phyloP scores from a whole-genome alignment of 2,888 invertebrate genomes.

The Acanthoscelides obtectus region DNA sequence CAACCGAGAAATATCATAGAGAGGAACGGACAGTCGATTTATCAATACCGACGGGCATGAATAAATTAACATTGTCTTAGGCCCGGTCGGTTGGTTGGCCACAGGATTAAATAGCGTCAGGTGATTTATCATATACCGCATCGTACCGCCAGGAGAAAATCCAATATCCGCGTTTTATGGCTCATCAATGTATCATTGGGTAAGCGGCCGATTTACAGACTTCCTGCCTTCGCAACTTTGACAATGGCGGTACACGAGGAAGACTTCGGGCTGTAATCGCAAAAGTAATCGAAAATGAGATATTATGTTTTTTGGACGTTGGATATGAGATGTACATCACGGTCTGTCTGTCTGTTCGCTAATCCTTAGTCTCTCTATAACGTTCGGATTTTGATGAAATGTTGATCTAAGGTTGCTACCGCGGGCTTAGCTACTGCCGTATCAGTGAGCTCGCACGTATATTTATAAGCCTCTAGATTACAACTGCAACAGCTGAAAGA shows the following conservation, averaged over 20 bases:
- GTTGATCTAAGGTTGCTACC: too few species aligned
- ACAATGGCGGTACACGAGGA: not conserved
- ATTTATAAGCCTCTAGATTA: too few species aligned
- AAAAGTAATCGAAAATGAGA: too few species aligned
- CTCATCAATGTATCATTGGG: conserved; percentile 22
- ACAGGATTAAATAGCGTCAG: conserved; percentile 40
- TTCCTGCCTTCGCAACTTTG: conserved; percentile 7
- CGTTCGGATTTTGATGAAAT: too few species aligned
- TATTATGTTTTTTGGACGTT: too few species aligned
- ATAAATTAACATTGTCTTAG: conserved; percentile 44
- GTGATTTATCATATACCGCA: conserved; percentile 41
- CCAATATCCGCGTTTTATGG: conserved; percentile 40
- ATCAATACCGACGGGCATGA: conserved; percentile 40
- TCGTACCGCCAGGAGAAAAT: conserved; percentile 38
- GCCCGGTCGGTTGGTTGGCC: conserved; percentile 31
- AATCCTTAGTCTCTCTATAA: too few species aligned
- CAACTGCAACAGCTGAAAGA: too few species aligned
- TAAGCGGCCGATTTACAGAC: conserved; percentile 13
- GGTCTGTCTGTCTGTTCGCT: too few species aligned
- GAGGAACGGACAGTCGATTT: conserved; percentile 39
- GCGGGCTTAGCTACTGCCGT: too few species aligned
- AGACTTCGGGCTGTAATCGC: not conserved
- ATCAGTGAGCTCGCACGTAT: too few species aligned
- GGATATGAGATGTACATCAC: too few species aligned
- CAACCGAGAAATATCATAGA: conserved; percentile 32